These are phyloP conservation scores for Promerops cafer DNA, from an alignment of 2,113 vertebrate genomes.

Conservation along the genomic window DNA sequence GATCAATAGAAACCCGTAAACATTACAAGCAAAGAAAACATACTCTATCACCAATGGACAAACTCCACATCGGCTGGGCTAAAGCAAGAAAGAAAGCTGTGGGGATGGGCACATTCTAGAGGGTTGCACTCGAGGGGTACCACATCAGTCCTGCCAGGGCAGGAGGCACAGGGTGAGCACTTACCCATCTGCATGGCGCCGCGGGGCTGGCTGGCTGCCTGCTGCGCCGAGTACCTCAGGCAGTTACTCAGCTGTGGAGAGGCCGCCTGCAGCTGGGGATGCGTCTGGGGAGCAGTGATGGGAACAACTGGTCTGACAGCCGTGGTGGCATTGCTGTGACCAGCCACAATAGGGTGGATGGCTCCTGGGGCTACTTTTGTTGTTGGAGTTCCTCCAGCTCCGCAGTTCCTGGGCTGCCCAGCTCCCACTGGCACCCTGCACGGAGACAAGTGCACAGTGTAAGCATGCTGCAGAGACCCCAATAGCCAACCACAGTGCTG, in stretches of 20 bases:
- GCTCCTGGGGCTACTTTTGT: constrained; percentile 71
- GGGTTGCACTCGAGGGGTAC: neutral
- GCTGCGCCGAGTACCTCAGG: constrained; percentile 80
- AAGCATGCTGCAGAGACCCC: neutral
- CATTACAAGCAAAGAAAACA: constrained; percentile 5
- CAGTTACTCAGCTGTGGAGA: constrained; percentile 82
- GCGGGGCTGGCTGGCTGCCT: constrained; percentile 74
- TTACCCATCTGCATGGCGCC: constrained; percentile 83
- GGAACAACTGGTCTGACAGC: constrained; percentile 73
- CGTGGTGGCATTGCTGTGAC: constrained; percentile 63
- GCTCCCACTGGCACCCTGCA: constrained; percentile 84
- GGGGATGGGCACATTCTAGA: rapidly evolving
- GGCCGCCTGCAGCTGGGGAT: constrained; percentile 75
- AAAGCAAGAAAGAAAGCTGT: neutral
- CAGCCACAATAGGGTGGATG: constrained; percentile 71
- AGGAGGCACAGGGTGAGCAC: neutral
- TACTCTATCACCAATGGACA: neutral
- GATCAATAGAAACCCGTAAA: constrained; percentile 46
- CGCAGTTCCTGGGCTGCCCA: constrained; percentile 70
- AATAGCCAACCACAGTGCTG: neutral
- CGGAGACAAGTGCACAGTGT: neutral
- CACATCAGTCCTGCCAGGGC: too few relatives aligned
- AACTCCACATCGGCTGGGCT: neutral
- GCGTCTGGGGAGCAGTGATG: constrained; percentile 66
- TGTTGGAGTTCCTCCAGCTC: constrained; percentile 59